These are phyloP conservation scores for Pheosia tremula DNA, from an alignment of 2,888 invertebrate genomes.

Conservation along the genomic window DNA sequence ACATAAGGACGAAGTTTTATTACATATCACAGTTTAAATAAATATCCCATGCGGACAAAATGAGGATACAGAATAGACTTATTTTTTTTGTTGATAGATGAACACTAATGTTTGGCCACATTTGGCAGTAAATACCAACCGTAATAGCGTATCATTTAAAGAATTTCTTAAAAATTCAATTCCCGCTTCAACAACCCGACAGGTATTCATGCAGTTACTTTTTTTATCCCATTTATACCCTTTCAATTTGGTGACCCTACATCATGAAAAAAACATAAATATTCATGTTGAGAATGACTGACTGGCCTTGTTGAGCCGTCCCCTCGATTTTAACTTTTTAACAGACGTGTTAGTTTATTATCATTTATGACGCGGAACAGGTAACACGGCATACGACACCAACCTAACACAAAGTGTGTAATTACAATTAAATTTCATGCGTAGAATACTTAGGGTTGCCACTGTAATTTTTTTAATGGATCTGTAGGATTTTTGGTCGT, in stretches of 20 bases:
- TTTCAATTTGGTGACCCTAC: not conserved
- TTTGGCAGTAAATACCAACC: too few relatives aligned
- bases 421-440: conserved; percentile 25
- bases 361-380: conserved; percentile 22
- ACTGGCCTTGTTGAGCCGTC: conserved; percentile 4
- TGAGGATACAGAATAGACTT: too few relatives aligned
- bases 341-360: conserved; percentile 32
- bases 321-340: conserved; percentile 28
- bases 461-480: conserved; percentile 14
- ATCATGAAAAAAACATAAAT: conserved; percentile 22
- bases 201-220: too few relatives aligned
- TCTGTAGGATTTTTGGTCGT: not conserved
- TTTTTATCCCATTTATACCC: too few relatives aligned
- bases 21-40: too few relatives aligned
- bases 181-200: too few relatives aligned
- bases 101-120: too few relatives aligned
- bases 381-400: conserved; percentile 19
- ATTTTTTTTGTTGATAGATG: too few relatives aligned
- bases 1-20: not conserved
- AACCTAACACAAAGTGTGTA: conserved; percentile 15
- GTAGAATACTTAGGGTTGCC: conserved; percentile 3
- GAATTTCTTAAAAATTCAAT: too few relatives aligned
- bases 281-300: conserved; percentile 30
- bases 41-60: too few relatives aligned
- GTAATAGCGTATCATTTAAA: too few relatives aligned